These are phyloP conservation scores for Tenrec ecaudatus DNA, from an alignment of 2,113 vertebrate species.

Conservation along the genomic window DNA sequence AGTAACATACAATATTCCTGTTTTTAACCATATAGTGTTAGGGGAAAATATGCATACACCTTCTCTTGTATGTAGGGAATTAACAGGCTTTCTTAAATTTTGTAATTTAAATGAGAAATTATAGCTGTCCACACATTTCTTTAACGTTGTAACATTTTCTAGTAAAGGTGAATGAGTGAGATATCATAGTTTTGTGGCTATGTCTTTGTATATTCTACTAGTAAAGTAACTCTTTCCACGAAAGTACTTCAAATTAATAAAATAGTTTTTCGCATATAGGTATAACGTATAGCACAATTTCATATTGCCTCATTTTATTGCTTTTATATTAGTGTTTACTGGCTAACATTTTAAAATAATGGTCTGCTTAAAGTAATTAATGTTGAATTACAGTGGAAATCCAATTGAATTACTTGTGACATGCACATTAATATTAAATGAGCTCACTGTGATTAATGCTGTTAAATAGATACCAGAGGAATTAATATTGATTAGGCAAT, in stretches of 20 bases:
- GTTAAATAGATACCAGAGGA: slow-evolving; percentile 83
- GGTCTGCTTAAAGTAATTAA: slow-evolving; percentile 78
- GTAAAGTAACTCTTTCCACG: not conserved
- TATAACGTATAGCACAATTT: slow-evolving; percentile 3
- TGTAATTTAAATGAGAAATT: not conserved
- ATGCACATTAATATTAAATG: slow-evolving; percentile 81
- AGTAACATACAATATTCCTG: not conserved
- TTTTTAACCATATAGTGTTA: not conserved
- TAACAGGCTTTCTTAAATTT: not conserved
- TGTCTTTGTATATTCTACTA: not conserved
- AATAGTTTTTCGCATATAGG: slow-evolving; percentile 13
- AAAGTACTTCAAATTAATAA: slow-evolving; percentile 6
- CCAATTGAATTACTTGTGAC: slow-evolving; percentile 76
- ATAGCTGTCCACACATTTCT: not conserved
- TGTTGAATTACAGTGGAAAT: slow-evolving; percentile 79
- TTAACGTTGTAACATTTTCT: not conserved
- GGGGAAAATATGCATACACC: not conserved
- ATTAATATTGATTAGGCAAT: slow-evolving; percentile 85
- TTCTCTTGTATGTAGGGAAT: not conserved
- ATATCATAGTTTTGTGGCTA: not conserved
- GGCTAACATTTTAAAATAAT: slow-evolving; percentile 72
- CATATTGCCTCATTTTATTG: slow-evolving; percentile 61
- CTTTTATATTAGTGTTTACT: slow-evolving; percentile 60
- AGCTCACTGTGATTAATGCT: slow-evolving; percentile 81
- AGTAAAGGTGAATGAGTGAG: not conserved